A percentile compares a stretch with the other conserved stretches of the same genome.
Evolutionary conservation across 1,140 invertebrate genomes (phyloP).

Genomic region (Oryzaephilus surinamensis): DNA sequence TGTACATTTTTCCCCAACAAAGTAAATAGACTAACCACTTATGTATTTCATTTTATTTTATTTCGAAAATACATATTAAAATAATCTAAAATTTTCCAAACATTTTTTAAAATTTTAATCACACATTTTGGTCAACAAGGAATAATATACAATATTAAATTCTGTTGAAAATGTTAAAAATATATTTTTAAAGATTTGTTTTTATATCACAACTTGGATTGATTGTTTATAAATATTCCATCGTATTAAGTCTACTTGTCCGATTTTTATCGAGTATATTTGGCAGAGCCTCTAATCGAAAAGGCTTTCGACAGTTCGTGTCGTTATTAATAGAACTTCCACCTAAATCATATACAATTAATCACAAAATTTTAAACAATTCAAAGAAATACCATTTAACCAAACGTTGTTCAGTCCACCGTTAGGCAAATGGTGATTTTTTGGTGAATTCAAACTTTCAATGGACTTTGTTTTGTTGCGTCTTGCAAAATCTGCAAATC

Average conservation of each 20-base stretch:
- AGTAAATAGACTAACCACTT: not conserved
- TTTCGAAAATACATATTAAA: constrained; percentile 11
- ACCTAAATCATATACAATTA: constrained; percentile 1
- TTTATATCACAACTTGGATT: not conserved
- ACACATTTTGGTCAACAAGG: too few species aligned
- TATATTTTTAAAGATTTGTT: not conserved
- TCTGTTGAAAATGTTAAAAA: not conserved
- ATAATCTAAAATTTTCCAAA: constrained; percentile 8
- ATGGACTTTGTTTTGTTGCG: constrained; percentile 19
- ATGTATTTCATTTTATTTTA: constrained; percentile 8
- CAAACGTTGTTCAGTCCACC: constrained; percentile 15
- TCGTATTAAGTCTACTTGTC: constrained; percentile 14
- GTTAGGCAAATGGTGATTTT: constrained; percentile 7
- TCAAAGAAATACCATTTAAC: constrained; percentile 17
- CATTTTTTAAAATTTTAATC: constrained; percentile 1
- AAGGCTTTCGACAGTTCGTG: constrained; percentile 11
- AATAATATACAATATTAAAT: too few species aligned
- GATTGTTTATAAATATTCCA: constrained; percentile 16
- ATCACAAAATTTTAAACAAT: not conserved
- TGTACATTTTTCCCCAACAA: too few species aligned
- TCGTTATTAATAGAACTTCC: not conserved
- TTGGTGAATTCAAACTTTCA: constrained; percentile 10
- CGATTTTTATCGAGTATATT: constrained; percentile 23
- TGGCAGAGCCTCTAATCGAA: constrained; percentile 31
- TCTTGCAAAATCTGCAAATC: constrained; percentile 31